Evolutionary conservation across 2,888 invertebrate genomes (phyloP), one percentile per base, ranked within the genome.

Genomic region (Sminthurides aquaticus): DNA sequence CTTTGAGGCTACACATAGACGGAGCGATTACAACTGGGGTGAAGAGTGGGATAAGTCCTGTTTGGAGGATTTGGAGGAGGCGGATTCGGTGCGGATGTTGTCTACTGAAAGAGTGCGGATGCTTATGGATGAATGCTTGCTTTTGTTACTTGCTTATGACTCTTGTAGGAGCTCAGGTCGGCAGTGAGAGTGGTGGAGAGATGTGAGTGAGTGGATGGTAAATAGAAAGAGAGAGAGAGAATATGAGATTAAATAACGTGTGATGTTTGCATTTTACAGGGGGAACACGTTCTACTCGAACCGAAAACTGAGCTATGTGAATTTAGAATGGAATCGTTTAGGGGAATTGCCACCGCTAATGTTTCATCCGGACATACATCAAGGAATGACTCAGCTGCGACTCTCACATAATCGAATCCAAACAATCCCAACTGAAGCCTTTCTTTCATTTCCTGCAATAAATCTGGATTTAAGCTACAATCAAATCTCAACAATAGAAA

Each of bases 321-420:
- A 92, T 79, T 80, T 94, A 76, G 91, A 91, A 76, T 90, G 89
- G 62, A 94, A 94, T 79, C 85, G 88, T 75, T 82, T 94, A 15
- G 84, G 86, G 67, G 82, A 84, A 54, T 81, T 93, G 65, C 87
- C 88, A 0, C 80, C 82, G 43, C 85, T 84, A 68, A 80, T 89
- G 57, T 87, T 91, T 74, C 83, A 86, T 74, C 81, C 85, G 1
- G 85, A 85, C 63, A 80, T 86, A 3, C 89, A 91, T 74, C 82
- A 85, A 11, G 85, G 87, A 73, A 79, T 93, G 60, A 85, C 85
- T 62, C 90, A 91, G 77, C 82, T 92, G 49, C 85, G 91, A 75
- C 81, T 93, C 62, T 89, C 90, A 2, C 74, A 74, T 61, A 74
- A 74, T 62, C 69, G 68, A 62, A 71, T 74, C 60, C 55, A 59